Conservation (phyloP, 2,113 vertebrate species). For the Amia ocellicauda region DNA sequence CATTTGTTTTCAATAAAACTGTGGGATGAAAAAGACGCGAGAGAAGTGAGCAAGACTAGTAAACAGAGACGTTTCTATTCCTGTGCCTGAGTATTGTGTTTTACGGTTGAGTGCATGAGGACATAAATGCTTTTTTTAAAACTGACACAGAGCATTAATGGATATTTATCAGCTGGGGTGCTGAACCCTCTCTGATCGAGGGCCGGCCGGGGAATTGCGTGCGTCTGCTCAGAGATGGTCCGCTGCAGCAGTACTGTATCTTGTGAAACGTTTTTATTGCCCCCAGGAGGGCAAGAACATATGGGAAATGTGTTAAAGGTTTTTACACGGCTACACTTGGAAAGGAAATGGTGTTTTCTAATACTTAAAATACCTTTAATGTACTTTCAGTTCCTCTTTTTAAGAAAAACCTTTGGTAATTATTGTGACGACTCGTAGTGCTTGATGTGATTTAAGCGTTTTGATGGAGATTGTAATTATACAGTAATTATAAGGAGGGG, state of each 20-base stretch:
- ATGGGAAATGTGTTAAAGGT: slow-evolving; percentile 49
- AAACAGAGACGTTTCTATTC: no score
- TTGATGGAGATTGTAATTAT: background rate
- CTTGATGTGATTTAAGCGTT: background rate
- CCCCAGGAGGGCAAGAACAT: slow-evolving; percentile 43
- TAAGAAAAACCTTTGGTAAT: slow-evolving; percentile 47
- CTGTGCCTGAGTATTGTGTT: no score
- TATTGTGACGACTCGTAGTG: slow-evolving; percentile 36
- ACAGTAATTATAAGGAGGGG: background rate
- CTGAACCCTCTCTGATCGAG: slow-evolving; percentile 56
- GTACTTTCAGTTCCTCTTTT: slow-evolving; percentile 35
- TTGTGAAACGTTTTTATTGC: slow-evolving; percentile 47
- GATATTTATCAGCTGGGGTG: slow-evolving; percentile 52
- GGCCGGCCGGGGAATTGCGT: slow-evolving; percentile 41
- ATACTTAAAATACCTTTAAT: slow-evolving; percentile 44
- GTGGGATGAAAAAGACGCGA: no score
- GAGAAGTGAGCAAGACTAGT: no score
- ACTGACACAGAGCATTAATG: slow-evolving; percentile 48
- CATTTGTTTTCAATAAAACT: no score
- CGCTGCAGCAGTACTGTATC: slow-evolving; percentile 34
- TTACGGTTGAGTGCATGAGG: no score
- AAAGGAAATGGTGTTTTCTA: slow-evolving; percentile 37
- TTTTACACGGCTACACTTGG: slow-evolving; percentile 31
- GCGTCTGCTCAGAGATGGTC: slow-evolving; percentile 50
- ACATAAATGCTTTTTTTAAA: slow-evolving; percentile 29